These are phyloP conservation scores for Pseudomugil tenellus DNA, from an alignment of 2,797 vertebrate species.

Conservation along the genomic window DNA sequence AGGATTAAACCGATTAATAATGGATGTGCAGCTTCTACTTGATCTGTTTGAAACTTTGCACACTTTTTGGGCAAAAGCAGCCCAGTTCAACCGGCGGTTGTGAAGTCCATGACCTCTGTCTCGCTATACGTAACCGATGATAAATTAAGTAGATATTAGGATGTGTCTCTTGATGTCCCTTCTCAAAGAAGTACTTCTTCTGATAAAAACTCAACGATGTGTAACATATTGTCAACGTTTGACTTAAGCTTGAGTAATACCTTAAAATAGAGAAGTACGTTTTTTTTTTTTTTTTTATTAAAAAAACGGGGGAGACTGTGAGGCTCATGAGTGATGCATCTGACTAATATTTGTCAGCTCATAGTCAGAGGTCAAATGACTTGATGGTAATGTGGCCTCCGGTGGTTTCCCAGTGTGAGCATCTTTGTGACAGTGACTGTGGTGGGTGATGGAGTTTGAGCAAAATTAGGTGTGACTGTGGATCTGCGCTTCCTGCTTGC, in stretches of 20 bases:
- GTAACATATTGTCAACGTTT: slow-evolving; percentile 32
- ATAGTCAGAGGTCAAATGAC: slow-evolving; percentile 67
- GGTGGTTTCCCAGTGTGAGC: not conserved
- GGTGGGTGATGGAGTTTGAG: slow-evolving; percentile 68
- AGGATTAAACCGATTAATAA: not conserved
- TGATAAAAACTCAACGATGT: slow-evolving; percentile 10
- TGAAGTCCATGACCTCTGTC: not conserved
- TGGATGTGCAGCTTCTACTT: not conserved
- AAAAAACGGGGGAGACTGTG: slow-evolving; percentile 38
- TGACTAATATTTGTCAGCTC: slow-evolving; percentile 58
- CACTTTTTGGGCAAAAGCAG: slow-evolving; percentile 10
- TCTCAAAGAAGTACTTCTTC: slow-evolving; percentile 18
- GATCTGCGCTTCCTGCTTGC: slow-evolving; percentile 70
- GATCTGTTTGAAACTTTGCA: not conserved
- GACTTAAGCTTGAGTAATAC: slow-evolving; percentile 8
- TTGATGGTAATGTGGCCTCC: slow-evolving; percentile 38
- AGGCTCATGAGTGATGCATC: slow-evolving; percentile 33
- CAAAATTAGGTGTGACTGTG: slow-evolving; percentile 67
- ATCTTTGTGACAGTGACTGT: slow-evolving; percentile 39
- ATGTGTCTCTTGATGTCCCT: slow-evolving; percentile 22
- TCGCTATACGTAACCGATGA: not conserved
- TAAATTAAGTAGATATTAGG: slow-evolving; percentile 44
- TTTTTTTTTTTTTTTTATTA: too few species aligned
- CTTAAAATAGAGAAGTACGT: not conserved
- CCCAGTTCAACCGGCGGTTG: slow-evolving; percentile 6